Conservation (phyloP, 2,888 invertebrate species). For the Gari tellinella region DNA sequence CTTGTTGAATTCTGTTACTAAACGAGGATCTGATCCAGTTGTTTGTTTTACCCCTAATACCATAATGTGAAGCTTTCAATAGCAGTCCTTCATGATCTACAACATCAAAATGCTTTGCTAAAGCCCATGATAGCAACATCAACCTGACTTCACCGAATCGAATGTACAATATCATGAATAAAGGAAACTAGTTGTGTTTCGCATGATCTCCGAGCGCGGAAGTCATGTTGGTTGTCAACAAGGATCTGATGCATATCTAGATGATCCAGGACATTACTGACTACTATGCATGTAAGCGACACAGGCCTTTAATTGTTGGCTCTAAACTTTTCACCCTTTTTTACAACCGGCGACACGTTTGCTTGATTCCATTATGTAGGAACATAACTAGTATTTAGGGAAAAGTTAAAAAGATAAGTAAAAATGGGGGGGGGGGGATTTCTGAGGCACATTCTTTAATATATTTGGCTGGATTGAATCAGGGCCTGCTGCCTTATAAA, state of each 20-base stretch:
- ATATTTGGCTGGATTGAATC: neutral
- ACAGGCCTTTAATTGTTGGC: neutral
- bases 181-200: conserved; percentile 29
- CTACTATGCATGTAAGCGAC: too few relatives aligned
- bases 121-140: conserved; percentile 51
- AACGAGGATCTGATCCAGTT: conserved; percentile 16
- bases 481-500: neutral
- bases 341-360: neutral
- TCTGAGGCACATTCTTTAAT: conserved; percentile 8
- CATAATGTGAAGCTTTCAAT: conserved; percentile 9
- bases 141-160: conserved; percentile 24
- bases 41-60: neutral
- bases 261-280: too few relatives aligned
- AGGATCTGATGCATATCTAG: neutral
- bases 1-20: conserved; percentile 22
- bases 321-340: conserved; percentile 10
- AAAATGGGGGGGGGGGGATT: conserved; percentile 4
- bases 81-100: conserved; percentile 26
- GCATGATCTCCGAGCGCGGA: conserved; percentile 20
- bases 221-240: conserved; percentile 29
- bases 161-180: conserved; percentile 33
- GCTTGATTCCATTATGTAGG: neutral
- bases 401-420: neutral
- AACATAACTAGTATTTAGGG: neutral
- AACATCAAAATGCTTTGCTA: conserved; percentile 48